A percentile compares a stretch with the other conserved stretches of the same genome.
Conservation (phyloP, 2,113 vertebrate species). For the Leuciscus idus region DNA sequence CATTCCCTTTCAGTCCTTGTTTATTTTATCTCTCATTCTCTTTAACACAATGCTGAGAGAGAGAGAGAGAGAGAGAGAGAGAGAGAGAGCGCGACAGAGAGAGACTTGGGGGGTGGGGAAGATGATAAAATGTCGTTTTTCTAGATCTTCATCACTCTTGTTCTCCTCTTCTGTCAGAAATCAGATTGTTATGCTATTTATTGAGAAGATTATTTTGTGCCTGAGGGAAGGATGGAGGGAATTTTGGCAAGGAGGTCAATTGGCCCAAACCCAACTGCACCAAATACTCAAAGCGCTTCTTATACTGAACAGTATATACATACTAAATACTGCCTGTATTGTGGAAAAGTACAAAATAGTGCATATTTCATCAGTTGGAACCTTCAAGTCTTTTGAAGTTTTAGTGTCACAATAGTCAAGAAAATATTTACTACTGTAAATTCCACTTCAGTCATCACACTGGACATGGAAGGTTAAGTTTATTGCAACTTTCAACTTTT, state of each 20-base stretch:
- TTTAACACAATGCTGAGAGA: constrained; percentile 63
- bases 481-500: too few species aligned
- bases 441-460: not conserved
- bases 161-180: constrained; percentile 26
- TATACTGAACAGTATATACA: not conserved
- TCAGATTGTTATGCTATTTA: constrained; percentile 40
- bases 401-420: not conserved
- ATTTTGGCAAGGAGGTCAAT: not conserved
- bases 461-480: not conserved
- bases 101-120: constrained; percentile 1
- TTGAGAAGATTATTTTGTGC: constrained; percentile 30
- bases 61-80: not conserved
- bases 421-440: not conserved
- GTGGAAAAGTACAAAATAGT: not conserved
- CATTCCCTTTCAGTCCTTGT: constrained; percentile 76
- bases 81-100: not conserved
- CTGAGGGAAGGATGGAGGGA: not conserved
- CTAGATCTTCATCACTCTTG: constrained; percentile 32
- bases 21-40: constrained; percentile 76
- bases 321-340: not conserved
- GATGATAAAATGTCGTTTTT: constrained; percentile 41
- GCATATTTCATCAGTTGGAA: not conserved
- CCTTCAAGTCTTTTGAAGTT: not conserved
- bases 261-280: not conserved
- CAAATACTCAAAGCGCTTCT: not conserved